Percentiles rank a stretch among this genome's conserved stretches.
These are phyloP conservation scores for Poecilia gillii DNA, from an alignment of 2,797 vertebrate genomes.

Conservation along the genomic window DNA sequence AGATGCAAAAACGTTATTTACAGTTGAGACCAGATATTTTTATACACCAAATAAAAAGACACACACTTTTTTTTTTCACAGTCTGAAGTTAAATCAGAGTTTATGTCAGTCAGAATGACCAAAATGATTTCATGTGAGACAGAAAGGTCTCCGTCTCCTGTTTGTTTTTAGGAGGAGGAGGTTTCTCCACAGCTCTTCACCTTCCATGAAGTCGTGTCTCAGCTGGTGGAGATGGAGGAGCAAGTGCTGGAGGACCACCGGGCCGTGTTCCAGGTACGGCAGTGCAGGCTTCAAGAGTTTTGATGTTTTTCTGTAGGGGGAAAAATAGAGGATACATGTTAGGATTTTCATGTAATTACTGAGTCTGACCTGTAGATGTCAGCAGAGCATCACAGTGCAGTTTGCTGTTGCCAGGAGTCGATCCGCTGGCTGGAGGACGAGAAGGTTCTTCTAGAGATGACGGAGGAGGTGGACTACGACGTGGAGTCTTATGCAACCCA, in stretches of 20 bases:
- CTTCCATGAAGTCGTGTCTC: slow-evolving; percentile 96
- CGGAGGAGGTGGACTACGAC: slow-evolving; percentile 98
- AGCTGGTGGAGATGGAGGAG: slow-evolving; percentile 99
- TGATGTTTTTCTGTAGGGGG: neutral
- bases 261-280: slow-evolving; percentile 91
- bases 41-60: no score
- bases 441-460: slow-evolving; percentile 95
- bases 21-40: no score
- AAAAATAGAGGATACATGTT: neutral
- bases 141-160: neutral
- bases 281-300: neutral
- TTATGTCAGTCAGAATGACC: no score
- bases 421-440: slow-evolving; percentile 97
- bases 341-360: neutral
- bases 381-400: neutral
- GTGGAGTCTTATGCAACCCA: slow-evolving; percentile 93
- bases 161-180: slow-evolving; percentile 89
- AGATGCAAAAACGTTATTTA: no score
- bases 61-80: no score
- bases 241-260: slow-evolving; percentile 97
- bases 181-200: slow-evolving; percentile 96
- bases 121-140: no score
- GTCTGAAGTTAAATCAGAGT: no score
- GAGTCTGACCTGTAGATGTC: neutral
- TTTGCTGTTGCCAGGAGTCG: slow-evolving; percentile 84